phyloP scores from a whole-genome alignment of 2,888 invertebrate species.

The Dryomyza anilis region DNA sequence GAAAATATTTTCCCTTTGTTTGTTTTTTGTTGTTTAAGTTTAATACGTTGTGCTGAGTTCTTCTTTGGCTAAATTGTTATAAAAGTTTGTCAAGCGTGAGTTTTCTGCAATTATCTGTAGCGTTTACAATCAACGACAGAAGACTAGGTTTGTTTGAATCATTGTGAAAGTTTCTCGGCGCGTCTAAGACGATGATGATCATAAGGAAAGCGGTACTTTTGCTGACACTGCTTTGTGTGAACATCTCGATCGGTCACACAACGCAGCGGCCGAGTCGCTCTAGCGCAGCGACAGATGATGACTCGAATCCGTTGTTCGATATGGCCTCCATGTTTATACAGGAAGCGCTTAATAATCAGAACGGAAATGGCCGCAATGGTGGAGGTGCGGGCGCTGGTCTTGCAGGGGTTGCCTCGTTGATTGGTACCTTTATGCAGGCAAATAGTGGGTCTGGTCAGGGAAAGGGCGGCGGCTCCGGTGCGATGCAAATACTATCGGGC shows the following conservation, averaged over 20 bases:
- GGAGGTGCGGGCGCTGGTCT: conserved; percentile 62
- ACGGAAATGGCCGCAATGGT: conserved; percentile 59
- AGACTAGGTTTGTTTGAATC: conserved; percentile 1
- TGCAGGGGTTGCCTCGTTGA: conserved; percentile 68
- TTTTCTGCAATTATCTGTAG: conserved; percentile 6
- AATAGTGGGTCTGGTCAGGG: conserved; percentile 64
- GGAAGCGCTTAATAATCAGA: conserved; percentile 63
- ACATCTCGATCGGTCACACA: conserved; percentile 49
- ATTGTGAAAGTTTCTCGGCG: conserved; percentile 52
- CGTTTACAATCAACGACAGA: conserved; percentile 1
- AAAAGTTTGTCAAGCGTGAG: conserved; percentile 4
- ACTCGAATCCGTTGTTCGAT: conserved; percentile 70
- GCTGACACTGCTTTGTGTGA: conserved; percentile 49
- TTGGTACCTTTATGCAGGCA: conserved; percentile 73
- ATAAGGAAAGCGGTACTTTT: conserved; percentile 48
- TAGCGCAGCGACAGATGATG: conserved; percentile 62
- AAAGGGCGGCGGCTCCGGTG: conserved; percentile 43
- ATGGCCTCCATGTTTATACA: conserved; percentile 73
- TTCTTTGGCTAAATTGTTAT: too few species aligned
- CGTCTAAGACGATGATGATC: conserved; percentile 43
- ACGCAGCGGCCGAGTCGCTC: conserved; percentile 54
- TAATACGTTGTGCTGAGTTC: too few species aligned
- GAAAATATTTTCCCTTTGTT: neutral
- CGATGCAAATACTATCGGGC: conserved; percentile 59
- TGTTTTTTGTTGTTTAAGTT: conserved; percentile 13